Conservation (phyloP, 1,140 invertebrate genomes). For the Heliconius congener region DNA sequence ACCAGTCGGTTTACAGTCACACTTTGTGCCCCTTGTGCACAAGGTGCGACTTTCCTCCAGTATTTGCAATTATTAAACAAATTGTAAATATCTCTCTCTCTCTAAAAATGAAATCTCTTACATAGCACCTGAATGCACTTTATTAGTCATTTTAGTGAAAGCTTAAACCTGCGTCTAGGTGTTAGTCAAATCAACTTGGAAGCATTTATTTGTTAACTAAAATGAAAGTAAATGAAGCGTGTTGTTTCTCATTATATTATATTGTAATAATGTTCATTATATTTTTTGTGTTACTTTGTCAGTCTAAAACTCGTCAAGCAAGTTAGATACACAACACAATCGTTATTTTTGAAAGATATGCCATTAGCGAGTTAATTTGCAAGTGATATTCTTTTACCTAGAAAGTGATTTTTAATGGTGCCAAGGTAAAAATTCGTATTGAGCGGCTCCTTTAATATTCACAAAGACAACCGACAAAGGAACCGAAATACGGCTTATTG, state of each 20-base stretch:
- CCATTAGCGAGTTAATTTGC: slow-evolving; percentile 54
- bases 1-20: too few relatives aligned
- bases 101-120: too few relatives aligned
- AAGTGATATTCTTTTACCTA: slow-evolving; percentile 54
- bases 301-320: neutral
- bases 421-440: slow-evolving; percentile 56
- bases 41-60: too few relatives aligned
- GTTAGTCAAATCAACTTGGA: neutral
- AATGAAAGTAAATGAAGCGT: too few relatives aligned
- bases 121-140: too few relatives aligned
- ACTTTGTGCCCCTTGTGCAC: too few relatives aligned
- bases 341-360: slow-evolving; percentile 31
- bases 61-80: neutral
- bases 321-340: neutral
- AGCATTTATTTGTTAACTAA: neutral
- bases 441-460: slow-evolving; percentile 56
- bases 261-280: neutral
- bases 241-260: too few relatives aligned
- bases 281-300: neutral
- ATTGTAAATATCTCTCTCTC: neutral
- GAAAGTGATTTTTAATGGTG: slow-evolving; percentile 63
- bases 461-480: slow-evolving; percentile 64
- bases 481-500: slow-evolving; percentile 44
- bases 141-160: too few relatives aligned
- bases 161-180: too few relatives aligned